These are phyloP conservation scores for Pseudorasbora parva DNA, from an alignment of 2,113 vertebrate species.

Conservation along the genomic window DNA sequence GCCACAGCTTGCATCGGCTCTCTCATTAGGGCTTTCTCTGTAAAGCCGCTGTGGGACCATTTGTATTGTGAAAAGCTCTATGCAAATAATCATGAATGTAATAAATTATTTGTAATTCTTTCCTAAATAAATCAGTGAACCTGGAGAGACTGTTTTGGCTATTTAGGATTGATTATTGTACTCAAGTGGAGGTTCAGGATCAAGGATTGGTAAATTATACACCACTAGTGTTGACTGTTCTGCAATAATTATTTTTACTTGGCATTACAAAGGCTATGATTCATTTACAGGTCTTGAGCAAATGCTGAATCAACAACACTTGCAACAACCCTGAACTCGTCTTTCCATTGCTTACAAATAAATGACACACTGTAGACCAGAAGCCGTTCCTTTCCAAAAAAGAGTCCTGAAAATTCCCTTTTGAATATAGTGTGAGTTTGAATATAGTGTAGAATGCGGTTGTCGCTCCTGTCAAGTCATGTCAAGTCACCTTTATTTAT, in stretches of 20 bases:
- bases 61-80: not conserved
- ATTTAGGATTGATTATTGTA: not conserved
- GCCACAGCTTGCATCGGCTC: not conserved
- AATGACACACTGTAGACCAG: not conserved
- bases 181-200: not conserved
- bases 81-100: not conserved
- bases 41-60: not conserved
- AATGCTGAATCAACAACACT: conserved; percentile 1
- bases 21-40: not conserved
- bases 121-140: not conserved
- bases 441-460: too few relatives aligned
- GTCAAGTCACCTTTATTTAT: too few relatives aligned
- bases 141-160: not conserved
- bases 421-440: too few relatives aligned
- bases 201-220: conserved; percentile 16
- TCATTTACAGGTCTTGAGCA: not conserved
- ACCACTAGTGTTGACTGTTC: conserved; percentile 11
- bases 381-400: not conserved
- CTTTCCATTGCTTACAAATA: not conserved
- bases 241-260: not conserved
- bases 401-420: too few relatives aligned
- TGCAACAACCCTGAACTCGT: not conserved
- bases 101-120: not conserved
- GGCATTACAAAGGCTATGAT: not conserved
- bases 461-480: too few relatives aligned